Evolutionary conservation across 1,140 invertebrate genomes (phyloP).

Genomic region (Ditylenchus dipsaci): DNA sequence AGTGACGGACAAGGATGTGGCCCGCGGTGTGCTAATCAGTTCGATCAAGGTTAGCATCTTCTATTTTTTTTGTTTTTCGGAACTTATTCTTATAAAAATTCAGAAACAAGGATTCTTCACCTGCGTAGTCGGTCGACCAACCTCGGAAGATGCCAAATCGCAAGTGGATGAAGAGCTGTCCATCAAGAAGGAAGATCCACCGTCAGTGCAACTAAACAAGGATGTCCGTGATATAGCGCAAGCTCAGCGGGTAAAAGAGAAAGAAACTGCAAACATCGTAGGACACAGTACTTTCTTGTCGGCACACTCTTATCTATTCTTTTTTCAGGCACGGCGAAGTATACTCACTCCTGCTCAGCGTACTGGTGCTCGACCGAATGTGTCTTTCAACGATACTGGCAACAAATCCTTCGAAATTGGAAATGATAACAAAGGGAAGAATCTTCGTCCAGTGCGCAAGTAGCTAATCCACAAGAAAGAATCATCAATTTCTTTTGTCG

Average conservation of each 20-base stretch:
- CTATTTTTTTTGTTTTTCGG: background rate
- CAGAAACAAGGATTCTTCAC: conserved; percentile 11
- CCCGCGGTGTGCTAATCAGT: conserved; percentile 40
- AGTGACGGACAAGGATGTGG: conserved; percentile 53
- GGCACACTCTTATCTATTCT: background rate
- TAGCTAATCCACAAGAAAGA: background rate
- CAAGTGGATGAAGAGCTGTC: conserved; percentile 5
- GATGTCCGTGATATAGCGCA: conserved; percentile 14
- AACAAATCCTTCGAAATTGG: conserved; percentile 1
- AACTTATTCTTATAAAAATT: too few relatives aligned
- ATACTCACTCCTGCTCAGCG: background rate
- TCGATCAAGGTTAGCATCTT: background rate
- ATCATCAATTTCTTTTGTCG: too few relatives aligned
- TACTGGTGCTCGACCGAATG: background rate
- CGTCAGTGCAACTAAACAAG: conserved; percentile 11
- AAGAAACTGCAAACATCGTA: background rate
- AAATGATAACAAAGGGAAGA: conserved; percentile 5
- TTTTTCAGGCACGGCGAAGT: background rate
- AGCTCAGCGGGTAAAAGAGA: background rate
- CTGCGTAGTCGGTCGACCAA: conserved; percentile 10
- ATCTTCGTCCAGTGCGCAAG: conserved; percentile 8
- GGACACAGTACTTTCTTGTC: background rate
- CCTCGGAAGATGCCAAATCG: background rate
- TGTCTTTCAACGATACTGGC: background rate
- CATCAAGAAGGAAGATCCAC: conserved; percentile 2